Conservation (phyloP, 2,888 invertebrate species). For the Phengaris arion region DNA sequence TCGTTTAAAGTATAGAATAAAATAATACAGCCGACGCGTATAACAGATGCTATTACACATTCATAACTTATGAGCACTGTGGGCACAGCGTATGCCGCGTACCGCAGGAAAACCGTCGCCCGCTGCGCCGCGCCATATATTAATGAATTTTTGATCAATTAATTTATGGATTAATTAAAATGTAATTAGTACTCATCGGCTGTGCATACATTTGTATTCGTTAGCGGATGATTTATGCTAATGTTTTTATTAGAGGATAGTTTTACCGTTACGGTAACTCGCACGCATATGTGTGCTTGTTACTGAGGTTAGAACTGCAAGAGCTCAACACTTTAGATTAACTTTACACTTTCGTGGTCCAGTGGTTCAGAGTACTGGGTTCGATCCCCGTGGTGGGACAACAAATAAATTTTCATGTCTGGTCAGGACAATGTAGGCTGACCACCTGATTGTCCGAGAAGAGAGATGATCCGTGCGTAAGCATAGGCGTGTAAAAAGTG, state of each 20-base stretch:
- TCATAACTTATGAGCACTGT: background rate
- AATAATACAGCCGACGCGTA: background rate
- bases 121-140: conserved; percentile 42
- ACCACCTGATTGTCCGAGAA: too few relatives aligned
- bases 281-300: background rate
- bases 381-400: too few relatives aligned
- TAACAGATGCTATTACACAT: background rate
- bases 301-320: background rate
- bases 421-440: too few relatives aligned
- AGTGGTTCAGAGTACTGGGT: too few relatives aligned
- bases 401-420: too few relatives aligned
- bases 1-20: too few relatives aligned
- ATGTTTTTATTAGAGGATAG: conserved; percentile 32
- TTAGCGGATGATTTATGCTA: conserved; percentile 31
- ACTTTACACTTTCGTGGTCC: too few relatives aligned
- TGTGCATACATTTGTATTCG: conserved; percentile 48
- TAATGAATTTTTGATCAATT: conserved; percentile 73
- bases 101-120: conserved; percentile 39
- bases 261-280: background rate
- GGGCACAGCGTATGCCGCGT: background rate
- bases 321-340: too few relatives aligned
- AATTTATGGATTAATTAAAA: conserved; percentile 71
- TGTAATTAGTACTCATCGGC: conserved; percentile 63
- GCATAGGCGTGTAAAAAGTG: too few relatives aligned
- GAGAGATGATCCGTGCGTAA: too few relatives aligned